Base-by-base conservation (phyloP, 64 coral and sea anemone species). In the Montipora sp. region DNA sequence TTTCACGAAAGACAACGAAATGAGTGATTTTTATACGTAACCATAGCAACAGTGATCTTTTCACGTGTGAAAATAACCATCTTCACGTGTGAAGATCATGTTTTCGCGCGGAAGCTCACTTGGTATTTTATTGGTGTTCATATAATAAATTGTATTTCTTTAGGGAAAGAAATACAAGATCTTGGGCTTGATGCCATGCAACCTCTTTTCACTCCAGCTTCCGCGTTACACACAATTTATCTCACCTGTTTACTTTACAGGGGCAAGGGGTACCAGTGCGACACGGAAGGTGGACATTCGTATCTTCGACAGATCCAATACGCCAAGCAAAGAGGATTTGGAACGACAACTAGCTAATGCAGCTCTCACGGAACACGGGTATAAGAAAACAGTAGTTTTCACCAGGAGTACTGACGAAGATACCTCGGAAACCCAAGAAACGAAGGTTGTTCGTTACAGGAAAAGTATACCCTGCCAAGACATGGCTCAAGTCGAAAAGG, bases 401-500 rank as follows among this genome's bases (percentile, higher is more conserved):
- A 69, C 63, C 10, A 15, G 71, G 47, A 72, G 24, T 12, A 44
- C 8, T 3, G 82, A 72, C 7, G 63, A 44, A 5, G 80, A 82
- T 16, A 15, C 1, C 22, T 22, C 18, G 19, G 18, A 19, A 49
- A 18, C 1, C 2, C 9, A 48, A 5, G 60, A 21, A 12, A 71
- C 4, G 8, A 82, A 65, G 23, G 71, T 51, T 20, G 44, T 71
- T 4, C 75, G 47, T 8, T 87, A 43, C 11, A 27, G 46, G 24
- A 93, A 93, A 88, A 44, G 27, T 6, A 75, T 93, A 12, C 59
- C 83, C 12, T 93, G 91, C 77, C 14, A 43, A 57, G 10, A 88
- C 7, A 57, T 93, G 24, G 13, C 48, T 18, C 71, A 6, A 24
- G 91, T 93, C 2, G 70, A 93, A 59, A 15, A 73, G 51, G 74